Evolutionary conservation across 1,140 invertebrate genomes (phyloP).

Genomic region (Cydia amplana): DNA sequence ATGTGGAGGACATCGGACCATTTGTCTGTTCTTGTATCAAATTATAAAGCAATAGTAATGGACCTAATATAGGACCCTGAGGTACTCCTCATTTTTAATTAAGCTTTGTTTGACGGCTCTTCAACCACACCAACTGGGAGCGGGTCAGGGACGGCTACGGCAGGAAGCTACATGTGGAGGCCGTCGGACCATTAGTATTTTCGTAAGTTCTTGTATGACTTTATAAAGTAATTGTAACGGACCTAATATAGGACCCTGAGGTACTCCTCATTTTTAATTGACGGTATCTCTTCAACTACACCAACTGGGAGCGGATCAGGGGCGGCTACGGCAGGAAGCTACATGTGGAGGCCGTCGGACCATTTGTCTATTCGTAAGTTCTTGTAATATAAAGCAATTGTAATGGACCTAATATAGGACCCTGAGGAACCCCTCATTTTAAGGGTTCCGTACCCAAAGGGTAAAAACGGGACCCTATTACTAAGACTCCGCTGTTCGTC

Average conservation of each 20-base stretch:
- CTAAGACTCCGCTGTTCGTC: too few relatives aligned
- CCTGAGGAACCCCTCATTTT: too few relatives aligned
- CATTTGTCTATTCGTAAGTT: too few relatives aligned
- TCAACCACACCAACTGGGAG: slow-evolving; percentile 83
- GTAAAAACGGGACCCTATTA: too few relatives aligned
- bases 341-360: too few relatives aligned
- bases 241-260: not conserved
- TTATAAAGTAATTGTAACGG: not conserved
- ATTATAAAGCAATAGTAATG: not conserved
- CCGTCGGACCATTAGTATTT: slow-evolving; percentile 89
- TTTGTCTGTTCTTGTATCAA: slow-evolving; percentile 84
- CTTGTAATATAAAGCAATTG: too few relatives aligned
- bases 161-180: slow-evolving; percentile 83
- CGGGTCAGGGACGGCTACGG: slow-evolving; percentile 80
- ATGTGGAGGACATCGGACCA: slow-evolving; percentile 87
- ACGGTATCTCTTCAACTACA: slow-evolving; percentile 86
- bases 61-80: not conserved
- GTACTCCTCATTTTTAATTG: not conserved
- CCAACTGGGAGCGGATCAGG: slow-evolving; percentile 84
- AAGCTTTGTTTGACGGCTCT: slow-evolving; percentile 56
- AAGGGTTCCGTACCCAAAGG: too few relatives aligned
- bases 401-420: too few relatives aligned
- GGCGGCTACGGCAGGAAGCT: slow-evolving; percentile 81
- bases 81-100: not conserved
- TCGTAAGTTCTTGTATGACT: slow-evolving; percentile 70